phyloP scores from a whole-genome alignment of 2,888 invertebrate genomes.

The Nomada fabriciana region DNA sequence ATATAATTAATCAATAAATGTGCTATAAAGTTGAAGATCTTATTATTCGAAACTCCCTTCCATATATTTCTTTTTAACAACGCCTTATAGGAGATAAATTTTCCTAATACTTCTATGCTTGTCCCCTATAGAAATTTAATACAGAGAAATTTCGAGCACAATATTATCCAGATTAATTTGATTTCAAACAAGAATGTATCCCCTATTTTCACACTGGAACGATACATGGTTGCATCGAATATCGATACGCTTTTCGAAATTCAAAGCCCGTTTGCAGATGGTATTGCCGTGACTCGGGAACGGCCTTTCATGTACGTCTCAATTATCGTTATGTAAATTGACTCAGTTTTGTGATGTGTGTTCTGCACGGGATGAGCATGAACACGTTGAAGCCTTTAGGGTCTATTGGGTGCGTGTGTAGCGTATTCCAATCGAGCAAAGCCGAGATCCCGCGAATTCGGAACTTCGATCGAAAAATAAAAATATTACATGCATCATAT shows the following conservation, averaged over 20 bases:
- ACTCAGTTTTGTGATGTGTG: conserved; percentile 80
- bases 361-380: conserved; percentile 62
- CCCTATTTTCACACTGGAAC: neutral
- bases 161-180: neutral
- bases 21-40: neutral
- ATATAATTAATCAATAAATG: neutral
- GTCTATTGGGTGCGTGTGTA: conserved; percentile 30
- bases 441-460: conserved; percentile 24
- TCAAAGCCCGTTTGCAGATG: conserved; percentile 69
- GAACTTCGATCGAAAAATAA: conserved; percentile 15
- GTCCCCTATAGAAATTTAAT: neutral
- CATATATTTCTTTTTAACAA: neutral
- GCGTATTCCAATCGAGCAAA: conserved; percentile 31
- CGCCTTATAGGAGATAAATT: neutral
- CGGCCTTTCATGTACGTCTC: conserved; percentile 82
- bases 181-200: neutral
- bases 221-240: conserved; percentile 32
- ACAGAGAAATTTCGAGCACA: neutral
- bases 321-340: conserved; percentile 84
- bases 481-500: conserved; percentile 7
- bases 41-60: too few relatives aligned
- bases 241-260: conserved; percentile 66
- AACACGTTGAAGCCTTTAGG: conserved; percentile 61
- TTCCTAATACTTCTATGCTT: neutral
- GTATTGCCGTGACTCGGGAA: conserved; percentile 59